phyloP scores from a whole-genome alignment of 2,888 invertebrate species.

The Dolomedes plantarius region DNA sequence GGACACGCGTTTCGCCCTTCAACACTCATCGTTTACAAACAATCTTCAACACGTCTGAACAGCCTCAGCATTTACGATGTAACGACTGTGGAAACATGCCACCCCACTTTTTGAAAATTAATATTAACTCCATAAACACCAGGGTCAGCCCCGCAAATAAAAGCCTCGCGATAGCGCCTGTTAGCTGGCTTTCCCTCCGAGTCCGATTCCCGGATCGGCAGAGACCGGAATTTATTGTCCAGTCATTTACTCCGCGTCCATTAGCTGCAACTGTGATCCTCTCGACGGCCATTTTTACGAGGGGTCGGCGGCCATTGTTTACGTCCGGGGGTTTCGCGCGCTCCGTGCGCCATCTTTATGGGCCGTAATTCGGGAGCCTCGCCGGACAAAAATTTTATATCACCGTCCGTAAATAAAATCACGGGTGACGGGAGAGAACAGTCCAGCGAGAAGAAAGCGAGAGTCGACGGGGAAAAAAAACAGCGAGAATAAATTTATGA shows the following conservation, averaged over 20 bases:
- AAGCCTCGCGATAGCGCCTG: no score
- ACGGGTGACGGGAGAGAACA: background rate
- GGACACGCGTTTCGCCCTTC: no score
- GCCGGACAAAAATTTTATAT: background rate
- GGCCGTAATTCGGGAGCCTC: background rate
- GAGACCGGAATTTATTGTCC: conserved; percentile 12
- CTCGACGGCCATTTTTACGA: background rate
- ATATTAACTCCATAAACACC: no score
- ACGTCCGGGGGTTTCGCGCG: background rate
- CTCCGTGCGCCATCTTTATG: background rate
- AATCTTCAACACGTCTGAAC: no score
- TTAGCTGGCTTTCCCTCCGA: background rate
- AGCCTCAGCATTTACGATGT: no score
- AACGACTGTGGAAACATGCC: no score
- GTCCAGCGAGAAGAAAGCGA: no score
- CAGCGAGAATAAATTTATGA: no score
- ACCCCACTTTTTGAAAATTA: no score
- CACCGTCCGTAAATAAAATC: background rate
- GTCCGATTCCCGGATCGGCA: background rate
- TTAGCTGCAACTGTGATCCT: background rate
- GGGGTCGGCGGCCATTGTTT: background rate
- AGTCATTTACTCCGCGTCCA: background rate
- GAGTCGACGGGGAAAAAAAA: no score
- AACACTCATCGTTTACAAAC: no score
- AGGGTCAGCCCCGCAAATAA: no score